Evolutionary conservation across 1,140 invertebrate genomes (phyloP).

Genomic region (Lucilia sericata): DNA sequence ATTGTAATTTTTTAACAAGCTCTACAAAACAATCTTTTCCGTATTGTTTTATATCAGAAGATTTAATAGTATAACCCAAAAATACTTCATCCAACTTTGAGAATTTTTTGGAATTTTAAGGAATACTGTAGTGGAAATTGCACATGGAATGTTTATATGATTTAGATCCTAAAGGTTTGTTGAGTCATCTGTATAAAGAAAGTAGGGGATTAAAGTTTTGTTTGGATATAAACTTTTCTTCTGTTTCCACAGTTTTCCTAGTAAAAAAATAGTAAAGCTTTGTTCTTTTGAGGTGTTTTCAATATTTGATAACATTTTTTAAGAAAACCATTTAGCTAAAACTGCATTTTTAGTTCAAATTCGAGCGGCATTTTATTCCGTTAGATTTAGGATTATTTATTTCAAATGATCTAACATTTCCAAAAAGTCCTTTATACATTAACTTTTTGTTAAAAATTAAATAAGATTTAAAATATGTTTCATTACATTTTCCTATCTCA

Average conservation of each 20-base stretch:
- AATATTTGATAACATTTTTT: not conserved
- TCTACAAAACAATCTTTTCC: not conserved
- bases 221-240: constrained; percentile 12
- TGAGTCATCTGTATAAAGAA: not conserved
- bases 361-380: not conserved
- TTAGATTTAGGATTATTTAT: not conserved
- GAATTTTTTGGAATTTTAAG: not conserved
- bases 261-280: not conserved
- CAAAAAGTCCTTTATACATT: not conserved
- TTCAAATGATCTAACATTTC: not conserved
- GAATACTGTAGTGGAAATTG: not conserved
- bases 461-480: not conserved
- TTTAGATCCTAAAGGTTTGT: not conserved
- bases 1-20: no score
- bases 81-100: not conserved
- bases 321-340: not conserved
- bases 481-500: not conserved
- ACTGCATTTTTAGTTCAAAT: not conserved
- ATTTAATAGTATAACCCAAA: not conserved
- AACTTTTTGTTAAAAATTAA: not conserved
- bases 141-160: not conserved
- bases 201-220: constrained; percentile 3
- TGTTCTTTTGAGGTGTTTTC: not conserved
- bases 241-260: constrained; percentile 25
- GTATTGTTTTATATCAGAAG: constrained; percentile 7